A percentile compares a stretch with the other conserved stretches of the same genome.
phyloP scores from a whole-genome alignment of 2,797 vertebrate species.

The Huso huso region DNA sequence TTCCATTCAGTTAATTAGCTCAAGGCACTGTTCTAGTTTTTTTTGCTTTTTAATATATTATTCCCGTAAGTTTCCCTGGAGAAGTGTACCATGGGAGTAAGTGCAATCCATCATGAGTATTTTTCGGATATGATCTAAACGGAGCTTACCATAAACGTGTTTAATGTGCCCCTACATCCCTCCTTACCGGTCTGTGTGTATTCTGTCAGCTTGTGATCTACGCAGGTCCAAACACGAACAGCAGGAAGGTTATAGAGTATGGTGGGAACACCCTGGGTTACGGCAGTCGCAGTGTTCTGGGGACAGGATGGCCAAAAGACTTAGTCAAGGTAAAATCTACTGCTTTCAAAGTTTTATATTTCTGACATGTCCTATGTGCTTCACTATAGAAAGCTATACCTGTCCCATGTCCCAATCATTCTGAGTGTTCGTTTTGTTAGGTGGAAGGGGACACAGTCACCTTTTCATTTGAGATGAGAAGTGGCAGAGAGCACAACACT shows the following conservation, averaged over 20 bases:
- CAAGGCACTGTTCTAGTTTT: too few species aligned
- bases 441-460: conserved; percentile 98
- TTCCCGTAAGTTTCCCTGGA: too few species aligned
- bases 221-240: conserved; percentile 96
- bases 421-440: conserved; percentile 38
- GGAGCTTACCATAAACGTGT: neutral
- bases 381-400: neutral
- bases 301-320: conserved; percentile 98
- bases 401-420: too few species aligned
- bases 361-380: conserved; percentile 3
- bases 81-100: too few species aligned
- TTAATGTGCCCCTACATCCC: conserved; percentile 24
- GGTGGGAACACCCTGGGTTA: conserved; percentile 97
- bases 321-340: conserved; percentile 82
- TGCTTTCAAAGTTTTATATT: too few species aligned
- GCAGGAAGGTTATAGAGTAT: conserved; percentile 97
- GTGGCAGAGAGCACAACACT: conserved; percentile 96
- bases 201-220: conserved; percentile 86
- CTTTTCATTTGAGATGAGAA: conserved; percentile 98
- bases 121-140: too few species aligned
- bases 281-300: conserved; percentile 95
- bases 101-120: too few species aligned
- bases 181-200: conserved; percentile 30
- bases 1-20: too few species aligned
- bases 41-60: too few species aligned